Conservation (phyloP, 2,797 vertebrate genomes). For the Discoglossus pictus region DNA sequence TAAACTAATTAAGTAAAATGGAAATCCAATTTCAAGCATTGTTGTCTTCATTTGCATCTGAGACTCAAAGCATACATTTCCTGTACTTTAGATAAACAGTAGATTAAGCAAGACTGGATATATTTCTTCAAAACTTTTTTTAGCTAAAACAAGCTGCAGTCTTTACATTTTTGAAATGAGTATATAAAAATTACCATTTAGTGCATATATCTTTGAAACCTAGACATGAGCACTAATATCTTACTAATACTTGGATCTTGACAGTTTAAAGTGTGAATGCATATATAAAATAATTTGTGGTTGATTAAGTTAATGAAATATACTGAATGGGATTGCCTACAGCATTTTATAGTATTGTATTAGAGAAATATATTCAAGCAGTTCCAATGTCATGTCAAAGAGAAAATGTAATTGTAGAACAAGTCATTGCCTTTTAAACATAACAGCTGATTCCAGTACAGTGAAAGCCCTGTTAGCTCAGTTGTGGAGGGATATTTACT, state of each 20-base stretch:
- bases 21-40: conserved; percentile 68
- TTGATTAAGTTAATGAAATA: no score
- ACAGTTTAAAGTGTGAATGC: background rate
- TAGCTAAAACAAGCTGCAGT: background rate
- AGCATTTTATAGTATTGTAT: no score
- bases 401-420: no score
- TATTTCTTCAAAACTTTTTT: background rate
- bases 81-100: conserved; percentile 27
- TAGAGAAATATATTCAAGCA: no score
- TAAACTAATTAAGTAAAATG: conserved; percentile 66
- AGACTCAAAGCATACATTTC: conserved; percentile 44
- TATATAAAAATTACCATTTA: conserved; percentile 3
- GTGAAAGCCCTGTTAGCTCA: no score
- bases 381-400: no score
- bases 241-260: background rate
- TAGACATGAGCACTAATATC: background rate
- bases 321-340: no score
- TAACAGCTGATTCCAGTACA: no score
- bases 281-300: no score
- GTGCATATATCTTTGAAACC: background rate
- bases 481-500: no score
- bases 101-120: conserved; percentile 11
- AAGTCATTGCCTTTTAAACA: no score
- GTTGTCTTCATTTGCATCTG: conserved; percentile 65
- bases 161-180: background rate